Evolutionary conservation across 2,113 vertebrate genomes (phyloP).

Genomic region (Baryphthengus martii): DNA sequence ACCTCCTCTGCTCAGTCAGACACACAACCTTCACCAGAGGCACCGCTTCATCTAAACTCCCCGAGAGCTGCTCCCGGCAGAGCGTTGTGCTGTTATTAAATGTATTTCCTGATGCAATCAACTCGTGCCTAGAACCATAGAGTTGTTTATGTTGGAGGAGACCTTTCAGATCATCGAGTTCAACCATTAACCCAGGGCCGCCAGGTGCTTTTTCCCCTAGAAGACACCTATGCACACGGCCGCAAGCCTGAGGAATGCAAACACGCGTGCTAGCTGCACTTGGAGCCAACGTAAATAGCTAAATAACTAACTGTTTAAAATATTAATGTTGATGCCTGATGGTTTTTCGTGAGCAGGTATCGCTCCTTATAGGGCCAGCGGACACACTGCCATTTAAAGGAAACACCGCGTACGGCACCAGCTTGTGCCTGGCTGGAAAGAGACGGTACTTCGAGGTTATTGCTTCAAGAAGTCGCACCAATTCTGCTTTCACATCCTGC

Average conservation of each 20-base stretch:
- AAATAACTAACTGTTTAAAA: not conserved
- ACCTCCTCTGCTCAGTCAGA: accelerated
- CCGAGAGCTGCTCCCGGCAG: not conserved
- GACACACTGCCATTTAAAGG: not conserved
- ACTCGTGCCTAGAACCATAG: not conserved
- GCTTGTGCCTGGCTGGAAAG: not conserved
- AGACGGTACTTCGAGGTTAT: not conserved
- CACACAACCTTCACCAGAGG: not conserved
- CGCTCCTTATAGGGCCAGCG: not conserved
- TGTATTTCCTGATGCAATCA: not conserved
- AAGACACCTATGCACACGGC: accelerated
- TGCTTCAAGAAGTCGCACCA: not conserved
- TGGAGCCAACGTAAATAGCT: not conserved
- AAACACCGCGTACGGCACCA: not conserved
- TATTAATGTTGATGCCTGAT: not conserved
- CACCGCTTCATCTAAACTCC: no score
- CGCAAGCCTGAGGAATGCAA: not conserved
- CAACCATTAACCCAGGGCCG: not conserved
- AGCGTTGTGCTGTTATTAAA: not conserved
- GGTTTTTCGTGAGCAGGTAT: not conserved
- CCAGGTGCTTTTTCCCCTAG: not conserved
- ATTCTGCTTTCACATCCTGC: constrained; percentile 26
- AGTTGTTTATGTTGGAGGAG: not conserved
- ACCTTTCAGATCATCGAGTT: not conserved
- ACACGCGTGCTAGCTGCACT: not conserved